Evolutionary conservation across 2,797 vertebrate genomes (phyloP).

Genomic region (Chrosomus eos): DNA sequence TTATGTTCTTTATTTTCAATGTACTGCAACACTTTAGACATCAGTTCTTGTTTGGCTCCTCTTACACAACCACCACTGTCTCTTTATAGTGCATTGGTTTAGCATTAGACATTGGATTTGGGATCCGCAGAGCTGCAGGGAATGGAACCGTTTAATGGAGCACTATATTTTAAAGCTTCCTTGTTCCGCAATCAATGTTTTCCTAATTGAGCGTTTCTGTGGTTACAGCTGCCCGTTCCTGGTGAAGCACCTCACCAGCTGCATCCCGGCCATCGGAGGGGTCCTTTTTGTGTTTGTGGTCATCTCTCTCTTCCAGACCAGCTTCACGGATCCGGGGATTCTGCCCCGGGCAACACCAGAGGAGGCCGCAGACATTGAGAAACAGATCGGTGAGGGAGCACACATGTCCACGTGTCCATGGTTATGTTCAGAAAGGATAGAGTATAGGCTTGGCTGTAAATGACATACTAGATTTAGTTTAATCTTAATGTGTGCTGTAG

Average conservation of each 20-base stretch:
- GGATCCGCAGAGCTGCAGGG: background rate
- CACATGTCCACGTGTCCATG: background rate
- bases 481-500: background rate
- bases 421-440: background rate
- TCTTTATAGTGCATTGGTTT: background rate
- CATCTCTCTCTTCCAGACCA: slow-evolving; percentile 92
- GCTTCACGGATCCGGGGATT: slow-evolving; percentile 93
- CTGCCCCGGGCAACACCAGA: slow-evolving; percentile 92
- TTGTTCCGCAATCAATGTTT: slow-evolving; percentile 38
- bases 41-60: background rate
- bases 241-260: slow-evolving; percentile 86
- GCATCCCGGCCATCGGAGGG: slow-evolving; percentile 89
- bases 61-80: background rate
- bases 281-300: slow-evolving; percentile 92
- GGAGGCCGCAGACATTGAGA: slow-evolving; percentile 91
- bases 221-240: slow-evolving; percentile 90
- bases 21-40: background rate
- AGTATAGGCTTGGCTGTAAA: background rate
- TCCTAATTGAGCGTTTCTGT: slow-evolving; percentile 26
- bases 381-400: slow-evolving; percentile 85
- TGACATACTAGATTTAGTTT: background rate
- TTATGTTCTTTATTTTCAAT: background rate
- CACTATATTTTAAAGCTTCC: background rate
- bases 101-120: background rate
- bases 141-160: slow-evolving; percentile 17